Conservation (phyloP, 1,140 invertebrate species). For the Listronotus bonariensis region DNA sequence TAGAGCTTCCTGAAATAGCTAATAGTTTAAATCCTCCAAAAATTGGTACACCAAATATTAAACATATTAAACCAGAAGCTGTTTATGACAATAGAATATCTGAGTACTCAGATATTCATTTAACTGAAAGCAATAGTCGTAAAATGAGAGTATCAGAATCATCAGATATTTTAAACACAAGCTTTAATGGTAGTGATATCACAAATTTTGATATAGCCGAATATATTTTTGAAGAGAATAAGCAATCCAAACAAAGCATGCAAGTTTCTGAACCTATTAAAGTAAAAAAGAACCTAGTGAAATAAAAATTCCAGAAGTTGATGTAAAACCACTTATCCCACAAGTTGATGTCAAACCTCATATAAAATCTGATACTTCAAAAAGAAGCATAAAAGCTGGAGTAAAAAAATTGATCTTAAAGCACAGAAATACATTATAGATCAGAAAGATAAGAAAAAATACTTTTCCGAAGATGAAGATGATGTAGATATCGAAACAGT, state of each 20-base stretch:
- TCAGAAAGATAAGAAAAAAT: conserved; percentile 27
- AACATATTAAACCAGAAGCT: not conserved
- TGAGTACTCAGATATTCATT: not conserved
- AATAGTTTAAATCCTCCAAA: not conserved
- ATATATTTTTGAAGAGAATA: conserved; percentile 30
- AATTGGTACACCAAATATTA: not conserved
- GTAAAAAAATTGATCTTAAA: conserved; percentile 49
- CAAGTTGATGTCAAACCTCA: too few species aligned
- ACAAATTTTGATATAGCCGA: conserved; percentile 35
- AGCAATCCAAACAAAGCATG: conserved; percentile 11
- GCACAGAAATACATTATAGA: conserved; percentile 47
- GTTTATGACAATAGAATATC: conserved; percentile 2
- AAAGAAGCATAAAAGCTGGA: conserved; percentile 32
- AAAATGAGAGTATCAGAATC: conserved; percentile 6
- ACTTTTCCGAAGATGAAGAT: conserved; percentile 35
- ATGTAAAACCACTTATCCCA: too few species aligned
- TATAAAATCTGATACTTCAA: not conserved
- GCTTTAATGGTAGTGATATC: conserved; percentile 25
- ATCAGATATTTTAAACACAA: conserved; percentile 24
- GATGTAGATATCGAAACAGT: conserved; percentile 52
- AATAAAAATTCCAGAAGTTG: too few species aligned
- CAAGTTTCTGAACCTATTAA: too few species aligned
- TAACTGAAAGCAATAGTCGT: not conserved
- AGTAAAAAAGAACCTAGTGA: too few species aligned
- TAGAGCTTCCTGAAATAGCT: conserved; percentile 10